Percentiles rank a stretch among this genome's conserved stretches.
phyloP scores from a whole-genome alignment of 1,140 invertebrate species.

The Micrasema minimum region DNA sequence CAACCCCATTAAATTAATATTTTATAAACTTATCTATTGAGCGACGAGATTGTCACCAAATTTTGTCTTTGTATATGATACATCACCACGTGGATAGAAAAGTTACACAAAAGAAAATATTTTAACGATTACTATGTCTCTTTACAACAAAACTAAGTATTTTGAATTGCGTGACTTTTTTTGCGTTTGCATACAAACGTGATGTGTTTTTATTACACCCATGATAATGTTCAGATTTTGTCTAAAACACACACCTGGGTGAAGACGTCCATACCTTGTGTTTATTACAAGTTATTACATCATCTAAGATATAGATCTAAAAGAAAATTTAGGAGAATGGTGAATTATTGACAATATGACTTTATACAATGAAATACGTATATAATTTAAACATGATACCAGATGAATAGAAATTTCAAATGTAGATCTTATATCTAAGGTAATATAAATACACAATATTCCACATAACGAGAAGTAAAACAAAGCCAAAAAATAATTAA shows the following conservation, averaged over 20 bases:
- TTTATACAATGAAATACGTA: constrained; percentile 41
- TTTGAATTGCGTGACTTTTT: no score
- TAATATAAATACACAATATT: constrained; percentile 9
- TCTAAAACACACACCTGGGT: constrained; percentile 18
- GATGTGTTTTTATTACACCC: no score
- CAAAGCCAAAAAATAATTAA: no score
- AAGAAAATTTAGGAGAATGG: constrained; percentile 18
- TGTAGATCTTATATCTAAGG: constrained; percentile 27
- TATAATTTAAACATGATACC: constrained; percentile 31
- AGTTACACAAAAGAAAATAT: not conserved
- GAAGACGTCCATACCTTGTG: constrained; percentile 4
- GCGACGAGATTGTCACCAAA: no score
- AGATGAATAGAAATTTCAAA: constrained; percentile 10
- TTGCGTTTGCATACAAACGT: no score
- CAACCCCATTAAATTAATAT: no score
- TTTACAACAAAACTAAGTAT: no score
- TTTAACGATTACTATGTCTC: no score
- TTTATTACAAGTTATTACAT: constrained; percentile 8
- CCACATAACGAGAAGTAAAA: not conserved
- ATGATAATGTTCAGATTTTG: not conserved
- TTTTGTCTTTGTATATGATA: no score
- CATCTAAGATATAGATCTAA: constrained; percentile 32
- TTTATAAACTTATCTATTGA: no score
- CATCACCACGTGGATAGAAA: not conserved
- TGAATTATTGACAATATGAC: constrained; percentile 19